Base-by-base conservation (phyloP, 2,113 vertebrate species). In the Aegotheles bennettii region DNA sequence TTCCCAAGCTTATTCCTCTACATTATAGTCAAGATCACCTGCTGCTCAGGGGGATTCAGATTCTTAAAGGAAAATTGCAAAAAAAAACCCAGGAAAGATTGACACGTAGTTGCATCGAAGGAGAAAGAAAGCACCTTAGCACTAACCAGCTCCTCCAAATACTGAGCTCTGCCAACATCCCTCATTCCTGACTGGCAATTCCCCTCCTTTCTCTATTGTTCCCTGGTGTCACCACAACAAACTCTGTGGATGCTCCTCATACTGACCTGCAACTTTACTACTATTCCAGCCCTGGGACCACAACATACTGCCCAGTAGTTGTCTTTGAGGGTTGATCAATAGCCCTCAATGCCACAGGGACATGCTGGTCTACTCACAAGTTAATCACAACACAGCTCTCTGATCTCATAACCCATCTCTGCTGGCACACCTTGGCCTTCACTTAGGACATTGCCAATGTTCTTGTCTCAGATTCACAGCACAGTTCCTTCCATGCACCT, bases 1-100 rank as follows among this genome's bases (percentile, higher is more conserved):
- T 97, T 95, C 95, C 84, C 94, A 95, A 96, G 93, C 90, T 91
- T 88, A 81, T 89, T 92, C 53, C 43, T 90, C 86, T 80, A 48
- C 3, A 4, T 59, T 92, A 76, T 5, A 73, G 57, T 69, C 42
- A 82, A 47, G 92, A 87, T 90, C 87, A 91, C 93, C 90, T 95
- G 70, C 88, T 94, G 90, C 73, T 95, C 60, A 64, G 47, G 13
- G 20, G 16, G 28, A 90, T 86, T 78, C 47, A n/a, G 35, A 71
- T 68, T 88, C 73, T 92, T 86, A 92, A 84, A 88, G 54, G 26
- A 60, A 91, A 93, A 90, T 6, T 31, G 29, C 0, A 70, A 20
- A 43, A 56, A 43, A 54, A 73, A 1, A 28, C 23, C 14, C 4
- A 67, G 29, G 45, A 40, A 92, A 91, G 40, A 42, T 19, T 89